Conservation (phyloP, 1,140 invertebrate species). For the Nasonia giraulti region DNA sequence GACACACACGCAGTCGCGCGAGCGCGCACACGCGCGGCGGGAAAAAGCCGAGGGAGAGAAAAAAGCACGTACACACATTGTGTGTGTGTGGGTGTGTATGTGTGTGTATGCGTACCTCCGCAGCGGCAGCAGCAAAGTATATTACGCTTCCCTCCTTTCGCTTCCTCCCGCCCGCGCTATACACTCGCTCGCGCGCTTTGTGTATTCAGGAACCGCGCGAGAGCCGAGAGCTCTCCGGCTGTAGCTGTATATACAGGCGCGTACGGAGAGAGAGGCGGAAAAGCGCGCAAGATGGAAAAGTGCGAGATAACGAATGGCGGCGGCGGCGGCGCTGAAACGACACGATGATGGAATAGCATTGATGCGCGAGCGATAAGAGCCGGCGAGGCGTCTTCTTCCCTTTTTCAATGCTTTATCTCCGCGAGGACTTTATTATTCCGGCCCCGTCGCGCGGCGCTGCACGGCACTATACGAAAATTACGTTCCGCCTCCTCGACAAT, state of each 20-base stretch:
- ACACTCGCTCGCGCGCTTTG: conserved; percentile 1
- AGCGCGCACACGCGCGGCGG: background rate
- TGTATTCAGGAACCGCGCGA: background rate
- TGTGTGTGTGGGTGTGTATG: conserved; percentile 43
- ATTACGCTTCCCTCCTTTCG: conserved; percentile 2
- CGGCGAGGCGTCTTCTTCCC: background rate
- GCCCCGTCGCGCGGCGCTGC: background rate
- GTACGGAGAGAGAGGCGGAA: background rate
- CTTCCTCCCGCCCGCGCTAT: background rate
- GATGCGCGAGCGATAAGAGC: conserved; percentile 44
- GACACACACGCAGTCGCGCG: conserved; percentile 60
- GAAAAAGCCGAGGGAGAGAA: conserved; percentile 35
- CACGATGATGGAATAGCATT: conserved; percentile 49
- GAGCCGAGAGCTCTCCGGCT: background rate
- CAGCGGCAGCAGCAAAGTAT: conserved; percentile 1
- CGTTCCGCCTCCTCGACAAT: background rate
- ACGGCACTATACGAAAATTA: background rate
- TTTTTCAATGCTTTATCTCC: background rate
- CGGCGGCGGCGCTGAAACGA: conserved; percentile 1
- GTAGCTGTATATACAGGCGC: background rate
- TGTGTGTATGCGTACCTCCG: background rate
- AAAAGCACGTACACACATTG: conserved; percentile 41
- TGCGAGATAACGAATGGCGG: conserved; percentile 51
- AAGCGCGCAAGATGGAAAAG: conserved; percentile 39
- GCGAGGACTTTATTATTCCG: background rate